A percentile compares a stretch with the other conserved stretches of the same genome.
Conservation (phyloP, 2,113 vertebrate genomes). For the Menura novaehollandiae region DNA sequence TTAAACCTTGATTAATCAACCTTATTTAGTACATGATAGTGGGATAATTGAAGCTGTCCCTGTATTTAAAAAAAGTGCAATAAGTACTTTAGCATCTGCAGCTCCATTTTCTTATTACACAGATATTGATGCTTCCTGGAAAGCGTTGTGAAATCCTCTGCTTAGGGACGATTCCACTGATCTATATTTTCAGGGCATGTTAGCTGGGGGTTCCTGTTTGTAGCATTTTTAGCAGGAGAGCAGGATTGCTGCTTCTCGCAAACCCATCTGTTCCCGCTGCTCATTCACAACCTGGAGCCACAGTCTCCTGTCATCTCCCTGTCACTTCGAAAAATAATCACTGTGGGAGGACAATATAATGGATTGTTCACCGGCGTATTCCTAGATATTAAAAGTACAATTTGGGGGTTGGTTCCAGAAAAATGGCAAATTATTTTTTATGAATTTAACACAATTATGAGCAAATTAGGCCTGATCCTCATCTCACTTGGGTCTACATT, state of each 20-base stretch:
- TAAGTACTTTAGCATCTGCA: not conserved
- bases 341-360: constrained; percentile 26
- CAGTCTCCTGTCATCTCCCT: constrained; percentile 16
- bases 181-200: not conserved
- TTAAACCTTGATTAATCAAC: constrained; percentile 48
- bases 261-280: constrained; percentile 39
- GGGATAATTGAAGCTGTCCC: constrained; percentile 17
- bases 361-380: not conserved
- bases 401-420: not conserved
- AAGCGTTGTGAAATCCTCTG: not conserved
- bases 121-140: constrained; percentile 3
- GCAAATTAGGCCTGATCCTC: constrained; percentile 16
- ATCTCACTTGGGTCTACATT: not conserved
- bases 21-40: constrained; percentile 1
- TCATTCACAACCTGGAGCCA: constrained; percentile 55
- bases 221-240: not conserved
- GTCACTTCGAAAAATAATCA: not conserved
- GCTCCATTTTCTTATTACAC: not conserved
- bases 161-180: not conserved
- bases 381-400: not conserved
- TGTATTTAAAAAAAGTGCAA: not conserved
- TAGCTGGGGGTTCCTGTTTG: constrained; percentile 4
- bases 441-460: not conserved
- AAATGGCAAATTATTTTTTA: not conserved
- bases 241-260: not conserved